Evolutionary conservation across 2,888 invertebrate genomes (phyloP), one percentile per base, ranked within the genome.

Genomic region (Calliphora vomitoria): DNA sequence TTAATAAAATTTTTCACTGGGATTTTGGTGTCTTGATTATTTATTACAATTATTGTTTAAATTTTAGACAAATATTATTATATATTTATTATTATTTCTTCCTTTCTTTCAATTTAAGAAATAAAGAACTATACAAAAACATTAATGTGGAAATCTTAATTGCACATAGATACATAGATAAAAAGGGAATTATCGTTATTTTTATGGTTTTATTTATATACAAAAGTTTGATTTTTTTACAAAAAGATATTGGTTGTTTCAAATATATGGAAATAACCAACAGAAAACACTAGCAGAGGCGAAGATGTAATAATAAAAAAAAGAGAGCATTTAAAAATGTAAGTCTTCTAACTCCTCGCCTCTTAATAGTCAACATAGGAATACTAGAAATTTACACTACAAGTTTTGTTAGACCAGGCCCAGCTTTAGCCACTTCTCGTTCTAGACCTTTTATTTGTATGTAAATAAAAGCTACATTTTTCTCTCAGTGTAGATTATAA

Each of bases 111-210:
- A 55, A 11, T 31, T 18, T 82, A 41, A 72, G 50, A 5, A 74
- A 68, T 69, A 60, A 64, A 83, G 20, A 64, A 78, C 74, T 87
- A 82, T 84, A 84, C 80, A 86, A 62, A 83, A 78, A 82, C 44
- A 60, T 75, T 80, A 85, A 84, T 78, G 66, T 53, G 66, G 58
- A 79, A 82, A 85, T 85, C 55, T 87, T 69, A 87, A 87, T 87
- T 87, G 87, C 87, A 87, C 87, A 82, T 82, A 81, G 72, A 84
- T 72, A 72, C 5, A 68, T 76, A 71, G 69, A 75, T 66, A 78
- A 38, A 64, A 44, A 13, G 20, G 38, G 41, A 11, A 38, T 18
- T 31, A 18, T 58, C 50, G 38, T 53, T 55, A 78, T 25, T 58
- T 44, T 44, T 35, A 15, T 47, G 0, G 13, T 47, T 58, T 60